phyloP scores from a whole-genome alignment of 2,797 vertebrate genomes.

The Heterohyrax brucei region DNA sequence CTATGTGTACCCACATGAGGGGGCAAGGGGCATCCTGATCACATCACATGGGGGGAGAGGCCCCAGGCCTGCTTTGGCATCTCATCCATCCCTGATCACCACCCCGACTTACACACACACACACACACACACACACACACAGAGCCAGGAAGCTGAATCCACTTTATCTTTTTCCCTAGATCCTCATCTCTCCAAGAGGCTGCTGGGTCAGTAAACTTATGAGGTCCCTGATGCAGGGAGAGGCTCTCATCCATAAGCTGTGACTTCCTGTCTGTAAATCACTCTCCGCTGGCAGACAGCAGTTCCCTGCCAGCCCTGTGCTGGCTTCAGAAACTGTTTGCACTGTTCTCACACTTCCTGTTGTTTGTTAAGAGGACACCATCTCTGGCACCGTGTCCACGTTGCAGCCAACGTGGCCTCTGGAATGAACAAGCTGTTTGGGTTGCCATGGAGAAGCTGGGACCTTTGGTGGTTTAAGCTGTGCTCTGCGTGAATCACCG shows the following conservation, averaged over 20 bases:
- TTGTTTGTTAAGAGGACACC: background rate
- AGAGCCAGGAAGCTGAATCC: background rate
- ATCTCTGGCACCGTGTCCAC: background rate
- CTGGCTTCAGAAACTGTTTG: background rate
- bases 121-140: background rate
- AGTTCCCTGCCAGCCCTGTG: background rate
- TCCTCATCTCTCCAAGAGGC: background rate
- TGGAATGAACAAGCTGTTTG: slow-evolving; percentile 59
- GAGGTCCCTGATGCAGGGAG: background rate
- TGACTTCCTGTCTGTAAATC: background rate
- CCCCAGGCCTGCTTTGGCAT: too few species aligned
- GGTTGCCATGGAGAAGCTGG: slow-evolving; percentile 77
- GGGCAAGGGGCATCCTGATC: background rate
- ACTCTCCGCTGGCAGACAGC: too few species aligned
- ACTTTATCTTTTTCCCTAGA: background rate
- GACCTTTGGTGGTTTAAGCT: slow-evolving; percentile 42
- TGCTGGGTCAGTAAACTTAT: background rate
- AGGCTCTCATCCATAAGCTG: fast-evolving
- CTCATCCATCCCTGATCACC: too few species aligned
- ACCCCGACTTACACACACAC: too few species aligned
- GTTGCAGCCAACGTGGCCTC: slow-evolving; percentile 49
- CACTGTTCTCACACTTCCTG: background rate
- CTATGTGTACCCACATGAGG: background rate
- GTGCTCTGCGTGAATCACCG: background rate
- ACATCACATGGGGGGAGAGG: background rate